A percentile compares a stretch with the other conserved stretches of the same genome.
Evolutionary conservation across 2,113 vertebrate genomes (phyloP).

Genomic region (Cathartes aura): DNA sequence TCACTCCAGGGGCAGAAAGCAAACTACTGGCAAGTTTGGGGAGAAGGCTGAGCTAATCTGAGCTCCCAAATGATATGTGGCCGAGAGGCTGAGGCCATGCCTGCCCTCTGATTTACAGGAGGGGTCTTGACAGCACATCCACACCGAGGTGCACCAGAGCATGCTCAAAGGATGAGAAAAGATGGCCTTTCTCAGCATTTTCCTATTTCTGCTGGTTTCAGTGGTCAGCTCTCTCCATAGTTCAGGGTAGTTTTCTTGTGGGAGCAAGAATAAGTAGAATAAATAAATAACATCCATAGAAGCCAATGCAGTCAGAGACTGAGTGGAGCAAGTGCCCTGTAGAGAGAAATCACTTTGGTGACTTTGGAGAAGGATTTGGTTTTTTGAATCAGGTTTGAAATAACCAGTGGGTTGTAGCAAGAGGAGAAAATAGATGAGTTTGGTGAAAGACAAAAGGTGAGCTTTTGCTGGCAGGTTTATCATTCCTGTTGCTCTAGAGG

Average conservation of each 20-base stretch:
- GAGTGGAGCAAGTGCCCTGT: background rate
- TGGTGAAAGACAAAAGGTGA: background rate
- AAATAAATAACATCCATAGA: background rate
- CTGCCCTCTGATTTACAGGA: background rate
- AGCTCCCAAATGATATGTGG: background rate
- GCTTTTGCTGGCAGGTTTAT: background rate
- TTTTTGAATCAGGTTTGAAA: background rate
- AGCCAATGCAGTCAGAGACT: background rate
- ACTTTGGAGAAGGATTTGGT: background rate
- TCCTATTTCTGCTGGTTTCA: background rate
- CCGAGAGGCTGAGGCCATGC: rapidly evolving
- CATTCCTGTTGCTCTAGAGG: background rate
- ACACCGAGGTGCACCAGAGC: background rate
- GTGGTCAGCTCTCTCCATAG: background rate
- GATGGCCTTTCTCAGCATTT: background rate
- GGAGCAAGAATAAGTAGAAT: background rate
- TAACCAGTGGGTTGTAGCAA: background rate
- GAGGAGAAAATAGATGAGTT: background rate
- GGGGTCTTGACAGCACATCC: background rate
- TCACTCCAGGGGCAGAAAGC: background rate
- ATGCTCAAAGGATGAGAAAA: background rate
- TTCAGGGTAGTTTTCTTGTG: background rate
- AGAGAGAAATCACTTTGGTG: background rate
- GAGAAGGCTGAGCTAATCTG: background rate
- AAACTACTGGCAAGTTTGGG: background rate